A percentile compares a stretch with the other conserved stretches of the same genome.
These are phyloP conservation scores for Lomographa bimaculata DNA, from an alignment of 2,888 invertebrate species.

Conservation along the genomic window DNA sequence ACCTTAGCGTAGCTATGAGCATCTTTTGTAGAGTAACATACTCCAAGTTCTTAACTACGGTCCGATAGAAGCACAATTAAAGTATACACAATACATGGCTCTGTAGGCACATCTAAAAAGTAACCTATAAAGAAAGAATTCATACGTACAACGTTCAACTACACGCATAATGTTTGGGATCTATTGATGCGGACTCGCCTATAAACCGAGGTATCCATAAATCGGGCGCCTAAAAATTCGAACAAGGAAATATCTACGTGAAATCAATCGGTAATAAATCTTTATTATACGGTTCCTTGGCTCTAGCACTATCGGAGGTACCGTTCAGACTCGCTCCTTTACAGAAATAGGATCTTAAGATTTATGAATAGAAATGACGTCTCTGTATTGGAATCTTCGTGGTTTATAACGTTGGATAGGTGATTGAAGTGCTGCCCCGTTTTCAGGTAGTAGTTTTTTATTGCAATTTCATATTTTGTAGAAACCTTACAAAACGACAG, in stretches of 20 bases:
- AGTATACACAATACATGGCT: too few relatives aligned
- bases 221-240: slow-evolving; percentile 23
- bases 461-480: too few relatives aligned
- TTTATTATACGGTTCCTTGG: slow-evolving; percentile 32
- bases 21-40: too few relatives aligned
- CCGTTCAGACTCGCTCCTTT: slow-evolving; percentile 10
- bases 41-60: too few relatives aligned
- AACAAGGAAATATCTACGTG: slow-evolving; percentile 26
- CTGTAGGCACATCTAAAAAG: too few relatives aligned
- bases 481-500: too few relatives aligned
- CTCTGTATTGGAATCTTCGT: slow-evolving; percentile 15
- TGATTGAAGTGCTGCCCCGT: slow-evolving; percentile 3
- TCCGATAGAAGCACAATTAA: too few relatives aligned
- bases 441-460: slow-evolving; percentile 1
- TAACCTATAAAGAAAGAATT: too few relatives aligned
- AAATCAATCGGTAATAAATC: slow-evolving; percentile 32
- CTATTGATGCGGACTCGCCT: slow-evolving; percentile 15
- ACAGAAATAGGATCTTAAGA: slow-evolving; percentile 19
- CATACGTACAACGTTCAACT: too few relatives aligned
- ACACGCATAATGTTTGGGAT: too few relatives aligned
- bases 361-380: slow-evolving; percentile 26
- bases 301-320: slow-evolving; percentile 26
- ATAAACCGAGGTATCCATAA: slow-evolving; percentile 22
- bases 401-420: slow-evolving; percentile 12
- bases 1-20: too few relatives aligned